phyloP scores from a whole-genome alignment of 2,113 vertebrate species.

The Tragelaphus strepsiceros region DNA sequence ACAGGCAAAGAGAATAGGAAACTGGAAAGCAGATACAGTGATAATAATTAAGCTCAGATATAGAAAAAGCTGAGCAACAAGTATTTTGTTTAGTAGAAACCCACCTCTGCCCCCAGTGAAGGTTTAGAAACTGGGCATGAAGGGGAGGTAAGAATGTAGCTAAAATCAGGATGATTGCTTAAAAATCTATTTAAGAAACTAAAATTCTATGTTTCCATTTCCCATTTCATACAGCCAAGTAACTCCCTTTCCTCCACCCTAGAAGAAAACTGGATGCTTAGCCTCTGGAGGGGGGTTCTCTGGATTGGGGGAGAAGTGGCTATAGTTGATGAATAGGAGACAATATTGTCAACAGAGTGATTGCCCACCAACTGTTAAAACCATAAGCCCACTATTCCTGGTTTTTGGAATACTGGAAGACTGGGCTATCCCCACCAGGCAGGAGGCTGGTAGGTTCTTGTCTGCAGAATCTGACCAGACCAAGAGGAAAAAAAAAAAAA shows the following conservation, averaged over 20 bases:
- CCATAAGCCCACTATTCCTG: background rate
- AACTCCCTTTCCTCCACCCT: background rate
- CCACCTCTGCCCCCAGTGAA: rapidly evolving
- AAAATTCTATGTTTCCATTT: background rate
- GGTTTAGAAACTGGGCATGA: background rate
- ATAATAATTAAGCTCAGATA: background rate
- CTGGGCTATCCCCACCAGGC: background rate
- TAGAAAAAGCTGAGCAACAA: background rate
- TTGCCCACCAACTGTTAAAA: background rate
- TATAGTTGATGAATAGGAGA: background rate
- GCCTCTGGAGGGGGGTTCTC: background rate
- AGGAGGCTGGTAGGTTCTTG: background rate
- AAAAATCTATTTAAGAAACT: background rate
- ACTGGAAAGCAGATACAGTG: background rate
- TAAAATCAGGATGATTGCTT: background rate
- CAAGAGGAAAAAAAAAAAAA: background rate
- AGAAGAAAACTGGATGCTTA: background rate
- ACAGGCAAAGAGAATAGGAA: background rate
- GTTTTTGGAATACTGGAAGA: background rate
- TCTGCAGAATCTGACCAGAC: background rate
- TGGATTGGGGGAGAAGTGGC: background rate
- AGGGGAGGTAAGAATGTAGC: background rate
- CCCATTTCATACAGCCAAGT: background rate
- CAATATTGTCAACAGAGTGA: background rate
- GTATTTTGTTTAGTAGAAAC: background rate